Base-by-base conservation (phyloP, 1,140 invertebrate genomes). In the Drosophila parvula region DNA sequence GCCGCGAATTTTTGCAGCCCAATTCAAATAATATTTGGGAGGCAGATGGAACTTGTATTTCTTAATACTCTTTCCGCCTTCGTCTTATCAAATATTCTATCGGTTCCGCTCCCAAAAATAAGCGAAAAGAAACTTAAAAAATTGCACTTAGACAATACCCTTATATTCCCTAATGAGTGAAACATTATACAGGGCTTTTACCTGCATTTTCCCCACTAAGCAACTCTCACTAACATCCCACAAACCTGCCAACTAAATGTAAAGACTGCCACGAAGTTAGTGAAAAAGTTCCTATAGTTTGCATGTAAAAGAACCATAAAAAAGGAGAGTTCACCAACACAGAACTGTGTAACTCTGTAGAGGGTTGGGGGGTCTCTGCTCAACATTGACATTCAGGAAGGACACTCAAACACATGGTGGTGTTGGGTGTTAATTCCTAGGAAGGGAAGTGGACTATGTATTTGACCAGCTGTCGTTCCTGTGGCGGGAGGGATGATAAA, bases 231-330 rank as follows among this genome's bases (percentile, higher is more conserved):
- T n/a, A 55, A 53, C 18, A 38, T 38, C 8, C 32, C 14, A 30
- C 59, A 8, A 63, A 47, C 58, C 27, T 4, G 5, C 0, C 0
- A 1, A 5, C 5, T 10, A 41, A 48, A 27, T 0, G 0, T 1
- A 8, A 51, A 9, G 14, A 34, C 36, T n/a, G 11, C 11, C 12
- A 9, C 1, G 9, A 18, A 5, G 1, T 2, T 18, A 67, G 36
- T 8, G 36, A 6, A 51, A 38, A 50, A 51, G 44, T 71, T 22
- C 27, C 38, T 4, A 3, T 38, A 38, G 68, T 74, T 81, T 70
- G 81, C 81, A 81, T 84, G 81, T 78, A 58, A 78, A 82, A 78
- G 71, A 75, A 58, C 82, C 74, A 84, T 84, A 78, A 84, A 84
- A 84, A 63, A 38, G 47, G 34, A 45, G 36, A 69, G 60, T 65